A percentile compares a stretch with the other conserved stretches of the same genome.
Evolutionary conservation across 2,113 vertebrate genomes (phyloP).

Genomic region (Apeltes quadracus): DNA sequence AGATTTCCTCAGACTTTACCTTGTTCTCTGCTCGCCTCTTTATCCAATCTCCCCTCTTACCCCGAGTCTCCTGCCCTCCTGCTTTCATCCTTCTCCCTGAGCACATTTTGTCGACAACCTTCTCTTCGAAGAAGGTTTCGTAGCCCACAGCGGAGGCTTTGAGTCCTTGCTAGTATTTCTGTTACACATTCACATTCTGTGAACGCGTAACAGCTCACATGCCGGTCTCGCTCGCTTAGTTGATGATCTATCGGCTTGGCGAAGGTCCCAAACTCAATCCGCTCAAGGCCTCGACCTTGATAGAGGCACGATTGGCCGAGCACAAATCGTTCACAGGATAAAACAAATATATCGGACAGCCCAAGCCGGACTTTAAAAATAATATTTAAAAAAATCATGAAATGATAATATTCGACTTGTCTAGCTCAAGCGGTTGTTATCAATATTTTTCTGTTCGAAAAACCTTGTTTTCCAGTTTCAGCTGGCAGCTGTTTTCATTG

Average conservation of each 20-base stretch:
- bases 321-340: background rate
- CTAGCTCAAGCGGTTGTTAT: background rate
- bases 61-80: conserved; percentile 54
- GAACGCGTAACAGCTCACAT: conserved; percentile 32
- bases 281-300: background rate
- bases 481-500: background rate
- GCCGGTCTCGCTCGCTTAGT: conserved; percentile 34
- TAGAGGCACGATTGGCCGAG: background rate
- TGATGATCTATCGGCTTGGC: conserved; percentile 27
- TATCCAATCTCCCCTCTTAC: conserved; percentile 60
- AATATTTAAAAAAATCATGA: background rate
- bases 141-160: conserved; percentile 54
- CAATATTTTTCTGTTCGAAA: background rate
- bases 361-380: too few relatives aligned
- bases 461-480: background rate
- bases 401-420: background rate
- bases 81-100: conserved; percentile 65
- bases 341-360: background rate
- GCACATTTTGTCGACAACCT: conserved; percentile 67
- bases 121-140: conserved; percentile 38
- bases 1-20: conserved; percentile 71
- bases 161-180: conserved; percentile 59
- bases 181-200: conserved; percentile 42
- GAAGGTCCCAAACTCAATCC: conserved; percentile 6
- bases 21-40: conserved; percentile 69